These are phyloP conservation scores for Characodon lateralis DNA, from an alignment of 2,797 vertebrate genomes.

Conservation along the genomic window DNA sequence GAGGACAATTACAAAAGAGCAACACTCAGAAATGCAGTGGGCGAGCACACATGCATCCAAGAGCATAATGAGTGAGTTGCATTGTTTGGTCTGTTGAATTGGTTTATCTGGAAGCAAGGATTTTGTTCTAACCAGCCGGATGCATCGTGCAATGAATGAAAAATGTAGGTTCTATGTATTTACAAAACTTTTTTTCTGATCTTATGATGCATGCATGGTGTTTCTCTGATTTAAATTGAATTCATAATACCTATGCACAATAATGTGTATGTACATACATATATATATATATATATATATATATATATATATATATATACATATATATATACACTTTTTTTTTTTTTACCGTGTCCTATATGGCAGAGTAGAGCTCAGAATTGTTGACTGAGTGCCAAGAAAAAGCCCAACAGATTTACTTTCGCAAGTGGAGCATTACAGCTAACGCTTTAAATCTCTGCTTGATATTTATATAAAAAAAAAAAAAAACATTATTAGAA, in stretches of 20 bases:
- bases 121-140: conserved; percentile 51
- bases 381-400: too few relatives aligned
- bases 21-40: conserved; percentile 72
- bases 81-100: conserved; percentile 67
- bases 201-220: not conserved
- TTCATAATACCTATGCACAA: not conserved
- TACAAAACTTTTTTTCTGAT: conserved; percentile 3
- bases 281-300: too few relatives aligned
- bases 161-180: conserved; percentile 5
- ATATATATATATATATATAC: too few relatives aligned
- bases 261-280: too few relatives aligned
- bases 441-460: too few relatives aligned
- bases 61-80: conserved; percentile 75
- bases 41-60: conserved; percentile 66
- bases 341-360: too few relatives aligned
- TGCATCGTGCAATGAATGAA: conserved; percentile 43
- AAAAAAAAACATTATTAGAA: too few relatives aligned
- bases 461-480: too few relatives aligned
- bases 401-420: too few relatives aligned
- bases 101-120: conserved; percentile 45
- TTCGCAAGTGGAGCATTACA: too few relatives aligned
- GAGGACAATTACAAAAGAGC: conserved; percentile 73
- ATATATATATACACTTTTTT: too few relatives aligned
- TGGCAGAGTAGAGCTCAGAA: too few relatives aligned
- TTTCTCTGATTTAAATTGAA: not conserved